phyloP scores from a whole-genome alignment of 2,797 vertebrate species.

The Manis pentadactyla region DNA sequence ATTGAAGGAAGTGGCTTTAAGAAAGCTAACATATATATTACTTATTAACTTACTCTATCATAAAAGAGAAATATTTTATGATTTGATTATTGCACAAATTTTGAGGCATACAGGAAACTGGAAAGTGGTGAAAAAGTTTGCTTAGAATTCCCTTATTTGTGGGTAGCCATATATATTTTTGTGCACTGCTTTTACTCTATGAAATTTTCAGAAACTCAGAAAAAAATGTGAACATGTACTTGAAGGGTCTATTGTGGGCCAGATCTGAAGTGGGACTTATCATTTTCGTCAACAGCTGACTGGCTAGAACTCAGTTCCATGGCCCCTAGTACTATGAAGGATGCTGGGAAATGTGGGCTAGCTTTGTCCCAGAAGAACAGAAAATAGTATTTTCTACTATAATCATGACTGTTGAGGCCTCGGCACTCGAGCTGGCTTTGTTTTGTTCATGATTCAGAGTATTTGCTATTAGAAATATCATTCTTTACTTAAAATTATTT shows the following conservation, averaged over 20 bases:
- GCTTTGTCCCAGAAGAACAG: neutral
- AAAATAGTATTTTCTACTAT: neutral
- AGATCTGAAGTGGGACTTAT: neutral
- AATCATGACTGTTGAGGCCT: neutral
- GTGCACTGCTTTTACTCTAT: neutral
- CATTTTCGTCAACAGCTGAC: neutral
- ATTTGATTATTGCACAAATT: conserved; percentile 7
- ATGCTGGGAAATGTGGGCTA: neutral
- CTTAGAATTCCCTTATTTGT: neutral
- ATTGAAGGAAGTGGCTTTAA: neutral
- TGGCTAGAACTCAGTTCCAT: neutral
- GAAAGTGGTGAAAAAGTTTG: neutral
- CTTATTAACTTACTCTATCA: neutral
- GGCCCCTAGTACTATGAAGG: neutral
- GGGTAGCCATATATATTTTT: neutral
- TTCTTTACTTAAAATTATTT: neutral
- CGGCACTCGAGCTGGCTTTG: neutral
- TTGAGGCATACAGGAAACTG: neutral
- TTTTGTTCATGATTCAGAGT: neutral
- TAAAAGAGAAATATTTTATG: neutral
- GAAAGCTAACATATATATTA: neutral
- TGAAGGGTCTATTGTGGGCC: neutral
- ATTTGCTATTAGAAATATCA: neutral
- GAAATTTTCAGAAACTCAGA: neutral
- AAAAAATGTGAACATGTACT: neutral